These are phyloP conservation scores for Smithornis capensis DNA, from an alignment of 2,113 vertebrate species.

Conservation along the genomic window DNA sequence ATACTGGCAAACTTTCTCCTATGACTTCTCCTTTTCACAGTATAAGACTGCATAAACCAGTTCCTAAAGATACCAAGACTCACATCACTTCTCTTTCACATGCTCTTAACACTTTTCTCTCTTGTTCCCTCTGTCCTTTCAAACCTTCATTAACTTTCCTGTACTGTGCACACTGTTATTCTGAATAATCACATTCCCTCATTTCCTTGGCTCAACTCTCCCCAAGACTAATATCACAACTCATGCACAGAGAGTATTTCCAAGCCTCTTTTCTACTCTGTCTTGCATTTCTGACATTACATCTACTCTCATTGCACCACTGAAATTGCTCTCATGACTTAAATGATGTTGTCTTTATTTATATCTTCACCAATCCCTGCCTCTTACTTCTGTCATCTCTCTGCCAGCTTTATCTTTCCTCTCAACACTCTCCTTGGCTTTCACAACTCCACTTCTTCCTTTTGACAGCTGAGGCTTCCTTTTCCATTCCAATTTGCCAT, in stretches of 20 bases:
- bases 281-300: neutral
- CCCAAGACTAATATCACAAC: neutral
- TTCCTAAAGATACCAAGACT: neutral
- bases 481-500: neutral
- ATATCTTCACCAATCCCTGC: neutral
- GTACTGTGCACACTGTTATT: neutral
- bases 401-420: constrained; percentile 11
- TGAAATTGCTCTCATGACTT: neutral
- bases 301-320: neutral
- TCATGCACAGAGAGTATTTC: neutral
- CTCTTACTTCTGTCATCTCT: neutral
- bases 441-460: neutral
- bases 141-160: neutral
- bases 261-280: neutral
- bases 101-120: neutral
- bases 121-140: neutral
- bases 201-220: neutral
- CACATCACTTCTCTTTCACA: neutral
- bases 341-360: neutral
- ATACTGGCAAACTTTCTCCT: neutral
- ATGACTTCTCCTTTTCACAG: neutral
- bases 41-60: neutral
- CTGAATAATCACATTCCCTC: neutral
- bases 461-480: neutral
- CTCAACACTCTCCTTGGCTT: neutral